Evolutionary conservation across 2,797 vertebrate genomes (phyloP), one percentile per base, ranked within the genome.

Genomic region (Neosilurus hyrtlii): DNA sequence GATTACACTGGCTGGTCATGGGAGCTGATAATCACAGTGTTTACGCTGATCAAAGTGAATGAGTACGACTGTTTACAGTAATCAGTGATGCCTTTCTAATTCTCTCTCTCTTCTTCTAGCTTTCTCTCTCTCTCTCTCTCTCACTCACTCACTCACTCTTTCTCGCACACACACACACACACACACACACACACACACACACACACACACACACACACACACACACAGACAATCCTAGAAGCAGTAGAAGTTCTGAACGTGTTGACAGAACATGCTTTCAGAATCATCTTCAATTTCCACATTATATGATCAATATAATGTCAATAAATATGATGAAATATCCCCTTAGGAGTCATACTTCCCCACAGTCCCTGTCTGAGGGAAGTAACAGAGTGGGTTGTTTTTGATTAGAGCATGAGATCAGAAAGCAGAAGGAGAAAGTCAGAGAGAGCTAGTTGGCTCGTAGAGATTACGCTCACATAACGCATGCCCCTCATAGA

Each of bases 341-440:
- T 81, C 52, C 79, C 26, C 43, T 78, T 2, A 77, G 81, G 81
- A 83, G 82, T 85, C 73, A 67, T 56, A 43, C 71, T 74, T 67
- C 57, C 77, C 71, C 35, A 52, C 81, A 84, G 83, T 77, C 81
- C 54, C 67, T 5, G 79, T 81, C 72, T 80, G 56, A 82, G 72
- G 24, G 79, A 85, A 82, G 56, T 82, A 59, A 82, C 49, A 84
- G 65, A 54, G 57, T 26, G 30, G 81, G 70, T 87, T 86, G 74
- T 74, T 86, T 88, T 83, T 76, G 84, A 88, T 84, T 83, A 88
- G 71, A 79, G 65, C 75, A 26, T 43, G 67, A 88, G 77, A 83
- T 88, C 86, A 79, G 83, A 83, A 76, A 77, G 54, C 56, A 65
- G 75, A 7, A 75, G 63, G 63, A 86, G 79, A 82, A 75, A 80